Evolutionary conservation across 2,797 vertebrate species (phyloP), one percentile per base, ranked within the genome.

Genomic region (Corythornis leucogaster): DNA sequence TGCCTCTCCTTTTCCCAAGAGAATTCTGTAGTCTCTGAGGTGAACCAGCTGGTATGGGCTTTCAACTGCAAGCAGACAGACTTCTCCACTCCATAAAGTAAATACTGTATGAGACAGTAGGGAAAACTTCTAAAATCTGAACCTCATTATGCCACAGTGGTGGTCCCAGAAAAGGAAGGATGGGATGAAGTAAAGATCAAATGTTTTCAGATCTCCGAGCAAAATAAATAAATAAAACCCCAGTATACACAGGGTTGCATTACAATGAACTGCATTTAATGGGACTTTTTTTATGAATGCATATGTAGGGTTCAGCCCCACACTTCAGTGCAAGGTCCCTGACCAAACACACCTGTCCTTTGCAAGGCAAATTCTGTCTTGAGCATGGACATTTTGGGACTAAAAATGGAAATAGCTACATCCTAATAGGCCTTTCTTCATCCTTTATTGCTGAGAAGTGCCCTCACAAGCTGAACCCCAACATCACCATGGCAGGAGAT

Each of bases 281-380:
- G 24, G 11, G 12, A 38, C 8, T 50, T 51, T 42, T 42, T 48
- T 71, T 31, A 43, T 25, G 9, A 43, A 24, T 1, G 3, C 0
- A 0, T 11, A 31, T 17, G 40, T 19, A 28, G 14, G 35, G 6
- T 9, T 63, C 74, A 77, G 24, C 12, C 31, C 38, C 50, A 43
- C 42, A 25, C 22, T 28, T 19, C 45, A 75, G 17, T 8, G 25
- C 13, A 3, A 51, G 33, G 35, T 4, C 62, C 30, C n/a, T 24
- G n/a, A 75, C 17, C 12, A 42, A 73, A n/a, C 11, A 33, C 0
- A 0, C 6, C 22, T 21, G 6, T 8, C 15, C 19, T 62, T 48
- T 63, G 26, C 19, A 66, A 61, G 22, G 28, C n/a, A 43, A 48
- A 73, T n/a, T 51, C 71, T 45, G n/a, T 48, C 40, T 26, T 28